A percentile compares a stretch with the other conserved stretches of the same genome.
These are phyloP conservation scores for Nemopilema nomurai DNA, from an alignment of 30 jellyfish, hydroid and myxozoan genomes.

Conservation along the genomic window DNA sequence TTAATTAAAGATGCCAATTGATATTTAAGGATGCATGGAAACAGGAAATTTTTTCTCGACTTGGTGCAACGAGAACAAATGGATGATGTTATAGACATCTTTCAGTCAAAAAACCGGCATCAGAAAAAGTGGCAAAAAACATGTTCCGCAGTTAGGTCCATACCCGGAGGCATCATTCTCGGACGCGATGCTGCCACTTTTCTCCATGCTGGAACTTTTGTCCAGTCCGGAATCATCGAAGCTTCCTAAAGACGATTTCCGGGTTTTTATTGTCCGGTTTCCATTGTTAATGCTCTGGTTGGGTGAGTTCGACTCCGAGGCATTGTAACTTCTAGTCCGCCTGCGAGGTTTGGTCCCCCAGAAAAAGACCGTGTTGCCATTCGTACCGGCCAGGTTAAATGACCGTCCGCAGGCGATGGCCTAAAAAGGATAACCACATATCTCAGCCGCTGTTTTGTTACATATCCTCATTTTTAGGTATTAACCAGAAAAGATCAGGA, in stretches of 20 bases:
- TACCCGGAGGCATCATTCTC: conserved; percentile 32
- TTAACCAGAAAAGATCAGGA: too few species aligned
- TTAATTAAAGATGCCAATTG: too few species aligned
- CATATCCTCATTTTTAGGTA: neutral
- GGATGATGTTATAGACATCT: neutral
- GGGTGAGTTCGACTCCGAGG: conserved; percentile 61
- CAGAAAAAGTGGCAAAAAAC: neutral
- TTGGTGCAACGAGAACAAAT: too few species aligned
- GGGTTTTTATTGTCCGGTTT: conserved; percentile 32
- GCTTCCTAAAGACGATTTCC: conserved; percentile 63
- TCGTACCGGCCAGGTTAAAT: conserved; percentile 80
- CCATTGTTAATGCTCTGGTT: conserved; percentile 63
- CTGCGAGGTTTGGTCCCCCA: conserved; percentile 89
- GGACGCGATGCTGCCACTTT: conserved; percentile 25
- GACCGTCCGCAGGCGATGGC: conserved; percentile 75
- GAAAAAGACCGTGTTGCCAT: conserved; percentile 66
- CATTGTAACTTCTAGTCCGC: conserved; percentile 50
- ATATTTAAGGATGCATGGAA: too few species aligned
- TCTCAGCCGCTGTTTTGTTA: neutral
- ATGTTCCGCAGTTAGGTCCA: neutral
- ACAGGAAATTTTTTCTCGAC: too few species aligned
- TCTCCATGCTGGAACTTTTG: conserved; percentile 32
- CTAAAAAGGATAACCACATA: too few species aligned
- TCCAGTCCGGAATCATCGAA: conserved; percentile 59
- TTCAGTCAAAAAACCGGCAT: neutral